Percentiles rank a stretch among this genome's conserved stretches.
phyloP scores from a whole-genome alignment of 2,797 vertebrate species.

The Sphenodon punctatus region DNA sequence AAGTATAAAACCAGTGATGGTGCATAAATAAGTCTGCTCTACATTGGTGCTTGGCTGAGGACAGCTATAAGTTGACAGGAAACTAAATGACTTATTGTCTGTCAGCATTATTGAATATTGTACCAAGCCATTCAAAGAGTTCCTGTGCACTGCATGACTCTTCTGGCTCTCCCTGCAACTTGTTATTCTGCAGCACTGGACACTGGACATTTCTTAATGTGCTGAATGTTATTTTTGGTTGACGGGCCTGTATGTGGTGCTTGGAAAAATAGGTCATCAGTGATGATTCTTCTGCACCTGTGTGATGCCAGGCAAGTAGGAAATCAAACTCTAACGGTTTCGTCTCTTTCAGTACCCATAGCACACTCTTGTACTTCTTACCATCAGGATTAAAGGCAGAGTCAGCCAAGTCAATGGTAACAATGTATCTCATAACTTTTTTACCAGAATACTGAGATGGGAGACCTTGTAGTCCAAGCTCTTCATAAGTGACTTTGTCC shows the following conservation, averaged over 20 bases:
- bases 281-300: constrained; percentile 80
- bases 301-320: constrained; percentile 79
- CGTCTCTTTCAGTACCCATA: constrained; percentile 84
- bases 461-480: constrained; percentile 87
- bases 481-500: constrained; percentile 91
- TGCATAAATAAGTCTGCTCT: constrained; percentile 78
- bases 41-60: constrained; percentile 77
- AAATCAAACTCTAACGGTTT: constrained; percentile 86
- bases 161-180: constrained; percentile 69
- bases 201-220: constrained; percentile 73
- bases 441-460: constrained; percentile 85
- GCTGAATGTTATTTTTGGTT: constrained; percentile 72
- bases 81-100: constrained; percentile 80
- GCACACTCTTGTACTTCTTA: constrained; percentile 80
- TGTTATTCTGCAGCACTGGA: constrained; percentile 73
- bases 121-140: constrained; percentile 91
- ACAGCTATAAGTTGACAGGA: constrained; percentile 85
- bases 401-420: constrained; percentile 85
- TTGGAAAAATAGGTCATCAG: constrained; percentile 82
- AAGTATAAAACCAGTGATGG: constrained; percentile 85
- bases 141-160: constrained; percentile 77
- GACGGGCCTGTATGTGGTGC: constrained; percentile 78
- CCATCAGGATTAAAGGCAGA: constrained; percentile 77
- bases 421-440: constrained; percentile 81
- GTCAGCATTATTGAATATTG: constrained; percentile 73